Evolutionary conservation across 2,113 vertebrate genomes (phyloP).

Genomic region (Esox niger): DNA sequence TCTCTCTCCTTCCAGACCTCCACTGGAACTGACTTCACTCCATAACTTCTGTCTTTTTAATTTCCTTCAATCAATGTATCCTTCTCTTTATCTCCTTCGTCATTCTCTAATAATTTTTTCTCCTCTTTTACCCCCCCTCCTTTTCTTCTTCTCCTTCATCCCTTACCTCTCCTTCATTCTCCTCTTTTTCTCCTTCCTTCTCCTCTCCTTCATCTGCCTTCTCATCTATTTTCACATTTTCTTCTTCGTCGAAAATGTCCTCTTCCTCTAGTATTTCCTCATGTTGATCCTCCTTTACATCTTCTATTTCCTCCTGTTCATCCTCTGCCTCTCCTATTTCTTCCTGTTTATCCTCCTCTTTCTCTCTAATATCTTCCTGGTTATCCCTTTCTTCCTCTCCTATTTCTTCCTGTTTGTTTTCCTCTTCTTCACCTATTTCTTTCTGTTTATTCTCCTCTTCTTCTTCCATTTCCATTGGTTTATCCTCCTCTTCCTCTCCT

Average conservation of each 20-base stretch:
- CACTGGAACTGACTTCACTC: background rate
- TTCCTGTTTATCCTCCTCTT: background rate
- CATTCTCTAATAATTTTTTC: constrained; percentile 4
- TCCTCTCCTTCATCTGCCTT: too few relatives aligned
- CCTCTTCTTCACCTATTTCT: too few relatives aligned
- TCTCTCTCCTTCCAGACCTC: background rate
- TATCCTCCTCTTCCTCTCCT: too few relatives aligned
- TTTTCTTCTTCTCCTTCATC: background rate
- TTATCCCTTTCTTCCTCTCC: background rate
- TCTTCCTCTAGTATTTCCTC: background rate
- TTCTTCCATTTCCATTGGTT: too few relatives aligned
- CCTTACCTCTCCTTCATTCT: background rate
- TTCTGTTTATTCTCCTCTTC: too few relatives aligned
- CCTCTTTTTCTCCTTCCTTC: background rate
- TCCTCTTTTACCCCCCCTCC: background rate
- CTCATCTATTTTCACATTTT: too few relatives aligned
- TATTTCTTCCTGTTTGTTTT: background rate
- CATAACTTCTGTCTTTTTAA: background rate
- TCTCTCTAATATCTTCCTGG: background rate
- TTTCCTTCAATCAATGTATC: background rate
- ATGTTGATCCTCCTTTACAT: background rate
- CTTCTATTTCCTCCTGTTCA: background rate
- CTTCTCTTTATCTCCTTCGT: background rate
- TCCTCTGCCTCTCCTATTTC: constrained; percentile 1
- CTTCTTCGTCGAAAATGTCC: background rate